A percentile compares a stretch with the other conserved stretches of the same genome.
These are phyloP conservation scores for Willowsia nigromaculata DNA, from an alignment of 2,888 invertebrate species.

Conservation along the genomic window DNA sequence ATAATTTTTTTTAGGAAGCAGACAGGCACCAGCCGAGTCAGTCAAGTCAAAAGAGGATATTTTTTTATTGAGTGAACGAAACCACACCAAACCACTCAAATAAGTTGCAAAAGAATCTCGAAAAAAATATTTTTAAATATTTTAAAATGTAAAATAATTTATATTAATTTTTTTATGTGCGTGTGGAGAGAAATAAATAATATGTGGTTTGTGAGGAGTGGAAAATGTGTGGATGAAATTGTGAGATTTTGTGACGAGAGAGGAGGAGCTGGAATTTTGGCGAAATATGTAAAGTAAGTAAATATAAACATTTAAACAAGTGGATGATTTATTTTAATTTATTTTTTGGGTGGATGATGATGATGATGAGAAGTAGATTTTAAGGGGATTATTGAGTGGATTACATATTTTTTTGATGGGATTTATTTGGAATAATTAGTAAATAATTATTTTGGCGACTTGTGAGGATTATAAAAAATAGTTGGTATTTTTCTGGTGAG, in stretches of 20 bases:
- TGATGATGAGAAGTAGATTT: background rate
- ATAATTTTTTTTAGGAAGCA: too few species aligned
- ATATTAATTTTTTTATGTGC: too few species aligned
- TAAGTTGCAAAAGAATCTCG: background rate
- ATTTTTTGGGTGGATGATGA: background rate
- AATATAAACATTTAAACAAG: slow-evolving; percentile 1
- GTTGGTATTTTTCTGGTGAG: too few species aligned
- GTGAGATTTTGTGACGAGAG: slow-evolving; percentile 12
- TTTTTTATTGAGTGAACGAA: too few species aligned
- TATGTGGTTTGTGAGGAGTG: background rate
- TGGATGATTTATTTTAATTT: background rate
- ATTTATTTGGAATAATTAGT: too few species aligned
- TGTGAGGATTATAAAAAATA: too few species aligned
- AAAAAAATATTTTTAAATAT: too few species aligned
- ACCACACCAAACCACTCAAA: slow-evolving; percentile 56
- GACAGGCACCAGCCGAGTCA: slow-evolving; percentile 63
- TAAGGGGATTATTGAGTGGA: background rate
- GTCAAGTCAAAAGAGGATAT: slow-evolving; percentile 28
- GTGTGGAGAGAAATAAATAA: too few species aligned
- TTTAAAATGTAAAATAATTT: too few species aligned
- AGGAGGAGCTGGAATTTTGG: too few species aligned
- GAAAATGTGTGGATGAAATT: background rate
- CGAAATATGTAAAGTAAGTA: slow-evolving; percentile 21
- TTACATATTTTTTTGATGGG: too few species aligned
- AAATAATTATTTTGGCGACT: too few species aligned